Percentiles rank a stretch among this genome's conserved stretches.
Evolutionary conservation across 2,113 vertebrate species (phyloP).

Genomic region (Pteropus alecto): DNA sequence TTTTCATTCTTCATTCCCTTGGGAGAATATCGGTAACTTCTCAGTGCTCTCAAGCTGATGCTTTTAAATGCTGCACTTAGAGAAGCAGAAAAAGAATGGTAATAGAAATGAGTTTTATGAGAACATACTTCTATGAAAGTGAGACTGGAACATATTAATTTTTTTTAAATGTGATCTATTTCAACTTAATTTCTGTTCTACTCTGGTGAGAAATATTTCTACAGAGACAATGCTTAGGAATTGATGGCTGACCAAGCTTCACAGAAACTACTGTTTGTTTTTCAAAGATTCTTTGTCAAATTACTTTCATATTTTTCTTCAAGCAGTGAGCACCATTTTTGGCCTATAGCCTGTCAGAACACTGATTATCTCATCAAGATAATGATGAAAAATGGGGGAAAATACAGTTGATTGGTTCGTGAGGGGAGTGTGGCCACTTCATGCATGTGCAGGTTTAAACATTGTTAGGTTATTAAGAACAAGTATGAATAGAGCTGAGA

Average conservation of each 20-base stretch:
- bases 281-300: neutral
- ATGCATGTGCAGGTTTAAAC: neutral
- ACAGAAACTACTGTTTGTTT: neutral
- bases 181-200: neutral
- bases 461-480: neutral
- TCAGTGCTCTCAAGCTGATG: neutral
- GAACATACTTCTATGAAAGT: neutral
- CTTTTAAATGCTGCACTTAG: neutral
- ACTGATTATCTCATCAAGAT: neutral
- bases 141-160: neutral
- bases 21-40: neutral
- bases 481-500: neutral
- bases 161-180: neutral
- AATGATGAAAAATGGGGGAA: neutral
- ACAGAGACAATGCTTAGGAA: neutral
- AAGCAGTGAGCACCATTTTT: neutral
- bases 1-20: neutral
- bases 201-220: neutral
- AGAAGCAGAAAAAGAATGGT: neutral
- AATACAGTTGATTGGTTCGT: neutral
- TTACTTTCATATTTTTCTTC: neutral
- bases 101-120: neutral
- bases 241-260: neutral
- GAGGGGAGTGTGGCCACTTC: neutral
- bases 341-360: neutral